Conservation (phyloP, 2,888 invertebrate species). For the Stenoptilia bipunctidactyla region DNA sequence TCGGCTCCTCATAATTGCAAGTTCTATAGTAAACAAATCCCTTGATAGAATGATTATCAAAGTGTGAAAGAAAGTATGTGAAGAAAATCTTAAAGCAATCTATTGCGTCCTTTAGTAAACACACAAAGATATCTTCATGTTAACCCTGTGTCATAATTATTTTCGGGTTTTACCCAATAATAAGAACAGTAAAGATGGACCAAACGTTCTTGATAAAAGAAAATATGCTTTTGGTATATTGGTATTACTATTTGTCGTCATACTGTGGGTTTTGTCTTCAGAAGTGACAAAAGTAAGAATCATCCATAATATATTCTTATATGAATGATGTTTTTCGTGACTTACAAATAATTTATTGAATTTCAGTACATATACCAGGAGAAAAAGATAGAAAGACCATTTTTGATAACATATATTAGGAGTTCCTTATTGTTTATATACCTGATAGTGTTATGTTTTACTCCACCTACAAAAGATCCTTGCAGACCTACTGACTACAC, state of each 20-base stretch:
- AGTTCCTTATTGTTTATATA: slow-evolving; percentile 95
- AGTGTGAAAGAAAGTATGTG: too few species aligned
- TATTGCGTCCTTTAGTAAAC: slow-evolving; percentile 7
- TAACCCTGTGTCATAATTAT: slow-evolving; percentile 65
- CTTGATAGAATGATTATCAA: too few species aligned
- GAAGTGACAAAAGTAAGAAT: slow-evolving; percentile 89
- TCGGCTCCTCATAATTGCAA: too few species aligned
- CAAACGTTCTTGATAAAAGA: slow-evolving; percentile 42
- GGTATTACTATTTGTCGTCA: slow-evolving; percentile 89
- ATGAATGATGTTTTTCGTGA: neutral
- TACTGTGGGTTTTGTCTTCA: slow-evolving; percentile 96
- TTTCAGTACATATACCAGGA: slow-evolving; percentile 88
- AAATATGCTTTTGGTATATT: slow-evolving; percentile 85
- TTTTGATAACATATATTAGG: slow-evolving; percentile 95
- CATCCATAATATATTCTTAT: neutral
- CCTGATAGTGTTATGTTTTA: slow-evolving; percentile 88
- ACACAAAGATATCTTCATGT: slow-evolving; percentile 41
- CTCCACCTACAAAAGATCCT: slow-evolving; percentile 91
- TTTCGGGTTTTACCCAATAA: slow-evolving; percentile 48
- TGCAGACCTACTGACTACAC: slow-evolving; percentile 83
- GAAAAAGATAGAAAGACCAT: slow-evolving; percentile 91
- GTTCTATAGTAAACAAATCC: too few species aligned
- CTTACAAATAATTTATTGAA: slow-evolving; percentile 18
- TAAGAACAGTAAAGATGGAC: slow-evolving; percentile 50
- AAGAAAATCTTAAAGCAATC: too few species aligned